phyloP scores from a whole-genome alignment of 1,140 invertebrate species.

The Heliconius himera region DNA sequence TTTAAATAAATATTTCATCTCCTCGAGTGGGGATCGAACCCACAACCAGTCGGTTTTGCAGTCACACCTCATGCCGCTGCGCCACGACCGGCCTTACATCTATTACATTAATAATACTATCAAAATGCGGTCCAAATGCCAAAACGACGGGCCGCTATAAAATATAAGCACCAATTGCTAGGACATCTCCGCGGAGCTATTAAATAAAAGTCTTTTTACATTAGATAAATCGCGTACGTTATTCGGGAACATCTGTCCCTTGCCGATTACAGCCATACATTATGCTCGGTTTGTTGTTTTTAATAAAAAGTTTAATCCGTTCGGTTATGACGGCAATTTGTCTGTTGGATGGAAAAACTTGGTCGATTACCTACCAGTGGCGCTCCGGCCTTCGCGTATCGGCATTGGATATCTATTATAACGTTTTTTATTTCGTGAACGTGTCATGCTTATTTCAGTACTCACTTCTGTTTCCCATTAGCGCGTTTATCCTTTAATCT shows the following conservation, averaged over 20 bases:
- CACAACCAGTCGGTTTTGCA: no score
- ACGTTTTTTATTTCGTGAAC: slow-evolving; percentile 65
- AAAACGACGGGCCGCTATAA: slow-evolving; percentile 68
- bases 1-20: no score
- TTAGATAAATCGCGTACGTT: slow-evolving; percentile 78
- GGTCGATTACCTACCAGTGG: slow-evolving; percentile 73
- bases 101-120: slow-evolving; percentile 70
- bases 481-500: slow-evolving; percentile 61
- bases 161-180: slow-evolving; percentile 72
- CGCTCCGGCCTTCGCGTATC: slow-evolving; percentile 53
- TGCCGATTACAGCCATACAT: slow-evolving; percentile 77
- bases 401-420: slow-evolving; percentile 63
- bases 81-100: no score
- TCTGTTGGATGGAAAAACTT: slow-evolving; percentile 79
- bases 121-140: slow-evolving; percentile 64
- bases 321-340: slow-evolving; percentile 80
- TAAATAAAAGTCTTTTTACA: slow-evolving; percentile 81
- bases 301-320: slow-evolving; percentile 82
- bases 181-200: slow-evolving; percentile 72
- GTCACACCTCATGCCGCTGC: no score
- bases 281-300: slow-evolving; percentile 81
- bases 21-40: no score
- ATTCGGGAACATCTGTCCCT: slow-evolving; percentile 78
- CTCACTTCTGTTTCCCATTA: slow-evolving; percentile 76
- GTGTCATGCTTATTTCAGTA: slow-evolving; percentile 75